Percentiles rank a stretch among this genome's conserved stretches.
phyloP scores from a whole-genome alignment of 2,888 invertebrate species.

The Atethmia centrago region DNA sequence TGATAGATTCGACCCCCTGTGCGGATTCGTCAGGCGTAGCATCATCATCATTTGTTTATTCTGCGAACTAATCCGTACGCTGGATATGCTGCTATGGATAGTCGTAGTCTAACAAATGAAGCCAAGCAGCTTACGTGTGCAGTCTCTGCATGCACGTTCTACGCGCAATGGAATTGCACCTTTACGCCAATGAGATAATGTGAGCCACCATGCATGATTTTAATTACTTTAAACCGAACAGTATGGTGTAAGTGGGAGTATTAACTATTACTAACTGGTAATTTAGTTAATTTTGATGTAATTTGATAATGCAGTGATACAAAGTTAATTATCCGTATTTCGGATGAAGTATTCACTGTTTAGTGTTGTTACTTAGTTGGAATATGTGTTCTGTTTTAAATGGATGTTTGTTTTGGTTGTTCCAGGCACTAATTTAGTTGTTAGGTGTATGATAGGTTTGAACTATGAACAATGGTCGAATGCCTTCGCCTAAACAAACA shows the following conservation, averaged over 20 bases:
- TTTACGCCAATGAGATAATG: slow-evolving; percentile 33
- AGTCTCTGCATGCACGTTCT: background rate
- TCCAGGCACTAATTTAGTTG: background rate
- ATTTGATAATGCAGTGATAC: slow-evolving; percentile 34
- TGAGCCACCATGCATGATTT: slow-evolving; percentile 27
- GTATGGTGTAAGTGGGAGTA: background rate
- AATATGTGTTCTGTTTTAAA: slow-evolving; percentile 2
- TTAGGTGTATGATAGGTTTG: background rate
- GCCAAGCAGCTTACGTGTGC: background rate
- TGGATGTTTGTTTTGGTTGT: slow-evolving; percentile 14
- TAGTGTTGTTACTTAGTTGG: background rate
- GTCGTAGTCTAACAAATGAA: too few relatives aligned
- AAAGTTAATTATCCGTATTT: slow-evolving; percentile 33
- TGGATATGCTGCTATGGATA: too few relatives aligned
- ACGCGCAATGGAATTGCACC: background rate
- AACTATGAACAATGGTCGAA: background rate
- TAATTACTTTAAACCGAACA: slow-evolving; percentile 44
- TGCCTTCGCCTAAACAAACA: background rate
- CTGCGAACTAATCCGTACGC: too few relatives aligned
- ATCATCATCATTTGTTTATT: too few relatives aligned
- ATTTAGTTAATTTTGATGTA: slow-evolving; percentile 46
- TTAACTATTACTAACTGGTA: slow-evolving; percentile 12
- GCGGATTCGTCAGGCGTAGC: too few relatives aligned
- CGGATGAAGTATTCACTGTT: slow-evolving; percentile 23
- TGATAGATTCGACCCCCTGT: too few relatives aligned